Conservation (phyloP, 2,797 vertebrate species). For the Hipposideros larvatus region DNA sequence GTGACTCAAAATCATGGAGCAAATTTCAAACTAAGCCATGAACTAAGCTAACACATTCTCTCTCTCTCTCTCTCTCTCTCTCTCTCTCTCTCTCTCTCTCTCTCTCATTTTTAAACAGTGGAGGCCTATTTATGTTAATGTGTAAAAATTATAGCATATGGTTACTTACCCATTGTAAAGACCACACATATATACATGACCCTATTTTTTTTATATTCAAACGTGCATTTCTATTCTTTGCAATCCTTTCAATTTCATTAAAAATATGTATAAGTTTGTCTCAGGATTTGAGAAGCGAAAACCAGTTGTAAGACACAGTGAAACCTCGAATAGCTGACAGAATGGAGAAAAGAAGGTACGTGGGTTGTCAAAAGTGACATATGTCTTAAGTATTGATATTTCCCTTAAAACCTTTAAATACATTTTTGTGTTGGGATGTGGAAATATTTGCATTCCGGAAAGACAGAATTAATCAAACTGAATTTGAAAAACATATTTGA, state of each 20-base stretch:
- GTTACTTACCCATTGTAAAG: neutral
- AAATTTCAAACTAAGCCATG: constrained; percentile 32
- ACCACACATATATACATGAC: neutral
- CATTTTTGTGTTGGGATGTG: neutral
- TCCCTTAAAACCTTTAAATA: neutral
- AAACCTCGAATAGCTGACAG: neutral
- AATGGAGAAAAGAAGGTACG: neutral
- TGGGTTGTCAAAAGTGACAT: neutral
- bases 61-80: too few species aligned
- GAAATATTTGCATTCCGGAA: neutral
- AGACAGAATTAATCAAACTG: neutral
- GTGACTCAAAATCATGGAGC: constrained; percentile 47
- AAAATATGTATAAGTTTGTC: neutral
- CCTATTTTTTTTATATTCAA: neutral
- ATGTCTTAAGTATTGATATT: neutral
- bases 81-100: too few species aligned
- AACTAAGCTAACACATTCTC: neutral
- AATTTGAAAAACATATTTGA: neutral
- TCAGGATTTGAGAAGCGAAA: neutral
- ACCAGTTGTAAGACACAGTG: neutral
- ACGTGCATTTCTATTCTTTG: too few species aligned
- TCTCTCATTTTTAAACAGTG: neutral
- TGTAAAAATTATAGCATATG: neutral
- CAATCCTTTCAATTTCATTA: neutral
- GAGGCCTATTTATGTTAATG: neutral